phyloP scores from a whole-genome alignment of 2,113 vertebrate genomes.

The Carlito syrichta region DNA sequence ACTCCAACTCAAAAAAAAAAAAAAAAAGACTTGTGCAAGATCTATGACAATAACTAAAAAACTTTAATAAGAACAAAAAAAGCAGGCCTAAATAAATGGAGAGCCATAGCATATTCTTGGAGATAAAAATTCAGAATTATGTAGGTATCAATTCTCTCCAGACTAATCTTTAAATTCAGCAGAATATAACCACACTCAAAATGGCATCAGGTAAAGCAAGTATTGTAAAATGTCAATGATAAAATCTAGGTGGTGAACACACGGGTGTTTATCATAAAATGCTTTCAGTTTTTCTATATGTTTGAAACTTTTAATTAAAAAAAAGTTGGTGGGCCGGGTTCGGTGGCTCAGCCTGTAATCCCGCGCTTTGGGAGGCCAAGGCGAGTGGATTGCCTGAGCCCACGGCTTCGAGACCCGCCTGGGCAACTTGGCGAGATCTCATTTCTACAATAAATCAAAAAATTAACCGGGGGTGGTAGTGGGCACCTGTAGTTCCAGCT shows the following conservation, averaged over 20 bases:
- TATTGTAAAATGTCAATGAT: background rate
- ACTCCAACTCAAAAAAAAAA: too few species aligned
- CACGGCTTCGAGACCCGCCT: too few species aligned
- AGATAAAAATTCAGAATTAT: background rate
- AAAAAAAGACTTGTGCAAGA: too few species aligned
- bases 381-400: too few species aligned
- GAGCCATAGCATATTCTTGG: background rate
- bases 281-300: background rate
- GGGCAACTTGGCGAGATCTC: too few species aligned
- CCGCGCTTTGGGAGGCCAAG: too few species aligned
- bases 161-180: background rate
- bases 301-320: background rate
- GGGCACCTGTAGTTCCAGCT: too few species aligned
- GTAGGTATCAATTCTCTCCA: background rate
- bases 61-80: background rate
- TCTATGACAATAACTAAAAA: background rate
- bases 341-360: too few species aligned
- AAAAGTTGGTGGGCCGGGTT: too few species aligned
- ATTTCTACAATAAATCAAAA: too few species aligned
- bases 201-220: background rate
- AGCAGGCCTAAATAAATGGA: background rate
- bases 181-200: background rate
- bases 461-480: too few species aligned
- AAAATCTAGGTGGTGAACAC: background rate
- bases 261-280: background rate